phyloP scores from a whole-genome alignment of 2,888 invertebrate species.

The Athalia rosae region DNA sequence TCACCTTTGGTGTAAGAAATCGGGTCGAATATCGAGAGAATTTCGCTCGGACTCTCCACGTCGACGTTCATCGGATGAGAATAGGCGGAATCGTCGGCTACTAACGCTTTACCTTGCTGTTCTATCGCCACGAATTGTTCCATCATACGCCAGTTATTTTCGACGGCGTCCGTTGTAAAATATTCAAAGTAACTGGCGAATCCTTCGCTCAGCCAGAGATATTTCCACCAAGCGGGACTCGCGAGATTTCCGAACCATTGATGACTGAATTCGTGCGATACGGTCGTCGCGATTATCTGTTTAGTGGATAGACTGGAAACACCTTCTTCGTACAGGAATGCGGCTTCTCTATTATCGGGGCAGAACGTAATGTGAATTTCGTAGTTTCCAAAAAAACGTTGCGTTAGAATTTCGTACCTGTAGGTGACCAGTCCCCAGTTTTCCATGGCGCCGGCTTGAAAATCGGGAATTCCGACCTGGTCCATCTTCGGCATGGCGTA shows the following conservation, averaged over 20 bases:
- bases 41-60: constrained; percentile 74
- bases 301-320: constrained; percentile 56
- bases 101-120: constrained; percentile 64
- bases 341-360: constrained; percentile 47
- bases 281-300: constrained; percentile 61
- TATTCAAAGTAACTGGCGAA: constrained; percentile 76
- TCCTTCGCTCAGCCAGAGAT: constrained; percentile 73
- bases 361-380: background rate
- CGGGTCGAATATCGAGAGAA: constrained; percentile 76
- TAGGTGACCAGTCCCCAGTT: constrained; percentile 84
- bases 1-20: constrained; percentile 79
- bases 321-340: constrained; percentile 53
- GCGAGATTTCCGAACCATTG: constrained; percentile 75
- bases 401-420: constrained; percentile 68
- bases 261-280: constrained; percentile 76
- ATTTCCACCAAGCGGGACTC: constrained; percentile 70
- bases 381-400: too few relatives aligned
- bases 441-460: constrained; percentile 86
- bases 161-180: constrained; percentile 66
- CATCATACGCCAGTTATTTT: constrained; percentile 53
- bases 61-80: constrained; percentile 75
- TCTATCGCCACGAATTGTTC: constrained; percentile 75
- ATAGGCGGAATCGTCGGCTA: constrained; percentile 70
- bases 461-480: constrained; percentile 86
- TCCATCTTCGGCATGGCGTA: constrained; percentile 87